Base-by-base conservation (phyloP, 64 coral and sea anemone genomes). In the Stylophora pistillata region DNA sequence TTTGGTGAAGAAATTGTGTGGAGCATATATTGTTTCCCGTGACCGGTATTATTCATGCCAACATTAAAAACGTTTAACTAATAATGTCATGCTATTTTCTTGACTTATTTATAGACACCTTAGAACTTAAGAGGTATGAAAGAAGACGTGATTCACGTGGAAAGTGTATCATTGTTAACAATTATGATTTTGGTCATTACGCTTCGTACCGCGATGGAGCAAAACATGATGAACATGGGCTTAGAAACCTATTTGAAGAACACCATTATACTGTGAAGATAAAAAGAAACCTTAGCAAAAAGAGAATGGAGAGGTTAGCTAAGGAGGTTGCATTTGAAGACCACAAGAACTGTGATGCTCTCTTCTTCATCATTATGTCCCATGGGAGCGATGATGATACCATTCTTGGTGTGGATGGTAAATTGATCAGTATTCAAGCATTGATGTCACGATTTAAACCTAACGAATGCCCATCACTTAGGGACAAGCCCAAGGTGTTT, bases 401-500 rank as follows among this genome's bases (percentile, higher is more conserved):
- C n/a, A 29, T 89, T 15, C 4, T 23, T 37, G 58, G 87, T 31
- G 63, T 89, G 53, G 76, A 89, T 69, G 76, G 55, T 5, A n/a
- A 27, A 21, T 14, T 9, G 12, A 66, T 20, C 1, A 15, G 10
- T 1, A 13, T 89, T 71, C 71, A 85, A 53, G 28, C 85, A 47
- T 14, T 91, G 1, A 91, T 85, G 72, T 18, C 55, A 15, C 64
- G 33, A 13, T 77, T 90, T 56, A 81, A 81, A 14, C 10, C 56
- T 0, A 37, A 4, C 7, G 47, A 76, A n/a, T 91, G 89, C 30
- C 20, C 3, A 23, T 58, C 79, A 12, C 89, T 91, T 1, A 12
- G 26, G 9, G 69, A 58, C n/a, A 91, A 91, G 71, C 89, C 89
- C 7, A 87, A 92, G 26, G 13, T 92, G 10, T 85, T 91, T 58